Percentiles rank a stretch among this genome's conserved stretches.
phyloP scores from a whole-genome alignment of 2,113 vertebrate genomes.

The Anhinga anhinga region DNA sequence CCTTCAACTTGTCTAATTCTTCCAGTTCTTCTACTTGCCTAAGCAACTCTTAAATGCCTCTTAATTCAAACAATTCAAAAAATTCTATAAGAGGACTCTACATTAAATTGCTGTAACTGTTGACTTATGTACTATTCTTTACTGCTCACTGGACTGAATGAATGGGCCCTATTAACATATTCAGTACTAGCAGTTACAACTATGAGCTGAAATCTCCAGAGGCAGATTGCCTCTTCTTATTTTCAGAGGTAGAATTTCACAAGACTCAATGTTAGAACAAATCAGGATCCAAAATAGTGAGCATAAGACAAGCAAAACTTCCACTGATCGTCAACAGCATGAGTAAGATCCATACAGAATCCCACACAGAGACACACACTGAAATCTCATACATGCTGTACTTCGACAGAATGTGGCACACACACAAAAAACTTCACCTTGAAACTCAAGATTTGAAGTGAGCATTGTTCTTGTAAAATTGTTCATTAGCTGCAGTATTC shows the following conservation, averaged over 20 bases:
- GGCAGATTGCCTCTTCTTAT: neutral
- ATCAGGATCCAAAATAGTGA: neutral
- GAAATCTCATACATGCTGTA: neutral
- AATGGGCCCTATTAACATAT: constrained; percentile 15
- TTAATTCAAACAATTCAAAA: neutral
- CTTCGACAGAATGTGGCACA: neutral
- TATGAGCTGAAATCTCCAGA: neutral
- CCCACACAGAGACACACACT: neutral
- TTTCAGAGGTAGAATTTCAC: constrained; percentile 39
- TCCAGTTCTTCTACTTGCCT: neutral
- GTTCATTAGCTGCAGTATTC: neutral
- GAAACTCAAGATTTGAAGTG: neutral
- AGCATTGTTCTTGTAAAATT: neutral
- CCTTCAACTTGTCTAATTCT: neutral
- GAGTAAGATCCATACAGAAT: neutral
- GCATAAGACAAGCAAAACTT: neutral
- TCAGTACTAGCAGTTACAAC: neutral
- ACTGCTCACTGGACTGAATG: neutral
- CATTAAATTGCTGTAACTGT: neutral
- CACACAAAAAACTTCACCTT: neutral
- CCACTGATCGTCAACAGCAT: neutral
- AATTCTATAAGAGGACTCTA: neutral
- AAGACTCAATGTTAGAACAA: neutral
- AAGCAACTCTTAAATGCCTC: neutral
- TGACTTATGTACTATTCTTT: neutral